phyloP scores from a whole-genome alignment of 2,888 invertebrate genomes.

The Amphimallon solstitiale region DNA sequence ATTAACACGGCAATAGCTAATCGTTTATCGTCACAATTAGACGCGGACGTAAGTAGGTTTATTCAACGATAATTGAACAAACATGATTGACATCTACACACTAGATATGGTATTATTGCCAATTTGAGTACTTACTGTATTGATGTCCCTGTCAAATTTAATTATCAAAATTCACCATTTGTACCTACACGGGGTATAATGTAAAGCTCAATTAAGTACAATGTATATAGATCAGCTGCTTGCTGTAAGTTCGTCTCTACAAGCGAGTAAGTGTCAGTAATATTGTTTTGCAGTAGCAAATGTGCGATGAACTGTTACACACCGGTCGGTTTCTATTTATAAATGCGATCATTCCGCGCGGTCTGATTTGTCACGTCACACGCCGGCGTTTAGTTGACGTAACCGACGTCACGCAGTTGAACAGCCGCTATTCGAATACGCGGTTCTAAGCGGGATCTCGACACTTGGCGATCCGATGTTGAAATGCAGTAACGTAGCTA shows the following conservation, averaged over 20 bases:
- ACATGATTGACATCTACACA: no score
- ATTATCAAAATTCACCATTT: background rate
- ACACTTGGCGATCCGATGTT: conserved; percentile 23
- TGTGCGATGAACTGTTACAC: conserved; percentile 37
- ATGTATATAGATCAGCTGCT: conserved; percentile 9
- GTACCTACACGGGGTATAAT: background rate
- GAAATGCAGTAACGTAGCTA: conserved; percentile 12
- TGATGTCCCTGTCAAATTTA: no score
- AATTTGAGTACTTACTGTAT: no score
- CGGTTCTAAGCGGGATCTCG: conserved; percentile 22
- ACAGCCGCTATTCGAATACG: conserved; percentile 45
- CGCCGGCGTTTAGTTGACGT: conserved; percentile 42
- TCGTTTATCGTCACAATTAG: no score
- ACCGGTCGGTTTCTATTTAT: conserved; percentile 37
- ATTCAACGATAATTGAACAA: no score
- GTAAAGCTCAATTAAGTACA: background rate
- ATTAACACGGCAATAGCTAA: no score
- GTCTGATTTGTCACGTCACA: conserved; percentile 35
- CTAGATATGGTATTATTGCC: no score
- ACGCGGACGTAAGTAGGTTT: no score
- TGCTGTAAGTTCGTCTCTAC: conserved; percentile 4
- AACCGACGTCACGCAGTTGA: conserved; percentile 45
- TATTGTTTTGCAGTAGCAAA: conserved; percentile 33
- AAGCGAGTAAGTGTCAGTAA: conserved; percentile 12
- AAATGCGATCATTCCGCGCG: conserved; percentile 34